Evolutionary conservation across 1,140 invertebrate genomes (phyloP), one percentile per base, ranked within the genome.

Genomic region (Potamilus streckersoni): DNA sequence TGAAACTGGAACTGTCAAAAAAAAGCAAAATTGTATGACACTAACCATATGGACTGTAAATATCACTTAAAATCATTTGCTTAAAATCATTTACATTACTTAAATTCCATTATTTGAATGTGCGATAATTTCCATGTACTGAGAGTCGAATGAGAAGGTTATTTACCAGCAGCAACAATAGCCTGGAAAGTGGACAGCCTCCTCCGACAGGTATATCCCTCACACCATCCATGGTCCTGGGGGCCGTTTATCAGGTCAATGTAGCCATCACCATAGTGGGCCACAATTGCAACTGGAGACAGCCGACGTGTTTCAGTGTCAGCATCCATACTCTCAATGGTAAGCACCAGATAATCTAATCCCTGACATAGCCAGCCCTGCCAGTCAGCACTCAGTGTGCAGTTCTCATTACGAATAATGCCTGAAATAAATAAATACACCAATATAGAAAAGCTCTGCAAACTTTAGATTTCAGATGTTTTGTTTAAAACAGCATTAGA

Each of bases 271-370:
- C 89, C 89, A 15, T 80, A 83, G 16, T 88, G 82, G 27, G 81
- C 78, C 2, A 84, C 49, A 11, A 90, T 67, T n/a, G 88, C 88
- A 0, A 89, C 82, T 0, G 89, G 89, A 1, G 88, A 89, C 0
- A 90, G 73, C 13, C 88, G 73, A 16, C 89, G 73, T 16, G 81
- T 82, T 71, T 89, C 88, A 23, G 88, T 89, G 76, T 90, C 89
- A 2, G 58, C 17, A 63, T 90, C 89, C 84, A 89, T 85, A 70
- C 82, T 89, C 27, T 31, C 27, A 31, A 31, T 31, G 27, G 27
- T 2, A 31, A 31, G 27, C 27, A 31, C 27, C 27, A 71, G 87
- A 86, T 11, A 89, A 81, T 1, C 81, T 68, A 38, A 89, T 67
- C 81, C 65, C 38, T 69, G 56, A 69, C 89, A 90, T 56, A 82